Conservation (phyloP, 2,113 vertebrate species). For the Toxotes jaculatrix region DNA sequence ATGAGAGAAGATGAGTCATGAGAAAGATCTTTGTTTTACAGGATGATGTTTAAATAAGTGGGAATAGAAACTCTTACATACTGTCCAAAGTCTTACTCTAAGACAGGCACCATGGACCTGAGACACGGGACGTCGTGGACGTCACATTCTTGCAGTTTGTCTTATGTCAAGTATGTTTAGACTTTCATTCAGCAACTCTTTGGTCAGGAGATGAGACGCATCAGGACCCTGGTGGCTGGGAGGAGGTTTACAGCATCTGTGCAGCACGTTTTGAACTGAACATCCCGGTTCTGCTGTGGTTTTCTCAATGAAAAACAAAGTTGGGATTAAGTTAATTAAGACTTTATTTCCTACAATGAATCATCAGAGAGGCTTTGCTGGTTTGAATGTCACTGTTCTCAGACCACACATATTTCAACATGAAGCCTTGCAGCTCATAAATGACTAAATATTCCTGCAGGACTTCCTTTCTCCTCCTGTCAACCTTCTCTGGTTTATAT, state of each 20-base stretch:
- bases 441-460: conserved; percentile 22
- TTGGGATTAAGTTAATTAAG: neutral
- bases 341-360: conserved; percentile 4
- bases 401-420: conserved; percentile 40
- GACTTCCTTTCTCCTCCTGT: neutral
- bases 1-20: too few relatives aligned
- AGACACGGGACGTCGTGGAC: too few relatives aligned
- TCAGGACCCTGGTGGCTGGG: too few relatives aligned
- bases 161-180: too few relatives aligned
- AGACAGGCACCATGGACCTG: too few relatives aligned
- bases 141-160: too few relatives aligned
- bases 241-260: neutral
- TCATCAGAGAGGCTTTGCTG: neutral
- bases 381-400: conserved; percentile 2
- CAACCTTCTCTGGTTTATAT: conserved; percentile 16
- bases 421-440: conserved; percentile 22
- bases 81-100: too few relatives aligned
- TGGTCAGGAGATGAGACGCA: too few relatives aligned
- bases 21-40: too few relatives aligned
- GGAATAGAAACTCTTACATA: too few relatives aligned
- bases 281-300: conserved; percentile 31
- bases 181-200: too few relatives aligned
- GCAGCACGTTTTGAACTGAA: neutral
- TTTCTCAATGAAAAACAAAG: conserved; percentile 6
- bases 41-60: too few relatives aligned